Percentiles rank a stretch among this genome's conserved stretches.
Evolutionary conservation across 2,888 invertebrate species (phyloP).

Genomic region (Cancer borealis): DNA sequence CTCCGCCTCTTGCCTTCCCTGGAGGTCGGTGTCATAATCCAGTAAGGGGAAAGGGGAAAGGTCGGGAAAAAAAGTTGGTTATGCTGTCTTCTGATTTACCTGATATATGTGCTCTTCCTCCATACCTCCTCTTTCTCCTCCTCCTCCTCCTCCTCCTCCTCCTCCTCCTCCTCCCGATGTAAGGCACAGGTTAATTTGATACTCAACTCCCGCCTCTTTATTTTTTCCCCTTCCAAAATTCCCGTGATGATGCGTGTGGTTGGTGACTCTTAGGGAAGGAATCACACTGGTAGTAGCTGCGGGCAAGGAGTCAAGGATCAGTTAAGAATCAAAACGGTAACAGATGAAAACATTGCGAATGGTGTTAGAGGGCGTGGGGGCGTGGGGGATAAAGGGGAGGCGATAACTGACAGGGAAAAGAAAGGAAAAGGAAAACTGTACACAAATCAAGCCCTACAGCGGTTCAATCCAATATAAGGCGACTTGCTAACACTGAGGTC

Average conservation of each 20-base stretch:
- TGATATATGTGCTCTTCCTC: background rate
- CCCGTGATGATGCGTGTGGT: background rate
- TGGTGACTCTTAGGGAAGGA: too few relatives aligned
- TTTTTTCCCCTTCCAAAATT: background rate
- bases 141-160: background rate
- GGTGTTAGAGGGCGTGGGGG: background rate
- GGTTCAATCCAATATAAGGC: too few relatives aligned
- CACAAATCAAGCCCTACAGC: too few relatives aligned
- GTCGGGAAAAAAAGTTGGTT: background rate
- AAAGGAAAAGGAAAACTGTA: too few relatives aligned
- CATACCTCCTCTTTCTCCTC: background rate
- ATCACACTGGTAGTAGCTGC: background rate
- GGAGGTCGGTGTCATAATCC: background rate
- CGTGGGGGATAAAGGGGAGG: too few relatives aligned
- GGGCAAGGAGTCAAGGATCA: background rate
- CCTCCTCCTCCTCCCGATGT: background rate
- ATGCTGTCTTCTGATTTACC: background rate
- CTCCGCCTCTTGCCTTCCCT: background rate
- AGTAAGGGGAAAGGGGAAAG: background rate
- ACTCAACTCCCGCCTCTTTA: background rate
- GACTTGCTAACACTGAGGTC: background rate
- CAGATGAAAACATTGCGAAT: background rate
- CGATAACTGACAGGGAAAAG: too few relatives aligned
- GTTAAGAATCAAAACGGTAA: background rate
- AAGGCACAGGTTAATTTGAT: background rate